Evolutionary conservation across 2,113 vertebrate species (phyloP), one percentile per base, ranked within the genome.

Genomic region (Excalfactoria chinensis): DNA sequence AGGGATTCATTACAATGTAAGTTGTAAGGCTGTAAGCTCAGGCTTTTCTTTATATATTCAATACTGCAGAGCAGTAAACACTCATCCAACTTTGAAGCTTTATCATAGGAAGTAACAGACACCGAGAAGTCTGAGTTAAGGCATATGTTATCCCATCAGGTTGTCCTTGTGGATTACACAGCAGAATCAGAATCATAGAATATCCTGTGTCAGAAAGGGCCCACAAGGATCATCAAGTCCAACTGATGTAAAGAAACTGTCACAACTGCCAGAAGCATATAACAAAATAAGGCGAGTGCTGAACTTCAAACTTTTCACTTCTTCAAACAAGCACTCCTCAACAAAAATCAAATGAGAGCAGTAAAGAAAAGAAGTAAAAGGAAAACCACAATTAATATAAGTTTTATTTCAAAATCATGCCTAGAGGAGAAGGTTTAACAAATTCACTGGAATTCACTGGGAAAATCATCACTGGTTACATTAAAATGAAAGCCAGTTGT

Each of bases 31-130:
- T 48, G 10, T 32, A 62, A 35, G 56, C 34, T 68, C 0, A 0
- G 30, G 23, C 19, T 64, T 78, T 82, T 74, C 30, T 28, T 84
- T 92, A 44, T 53, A 8, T 69, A 11, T n/a, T 84, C 81, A 63
- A n/a, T 8, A 20, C 13, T 73, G 11, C 28, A 34, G 72, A 68
- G 46, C 41, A 86, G 28, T 58, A 58, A 72, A 23, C 19, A 34
- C 22, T 60, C 48, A 6, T 49, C 6, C 10, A 53, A 34, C 35
- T 82, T 86, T 56, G 43, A 62, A 84, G 23, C 22, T 84, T 83
- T 46, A 49, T 79, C 1, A 48, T 37, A 7, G 59, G n/a, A 73
- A 79, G 70, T 55, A 19, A 89, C 30, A 43, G 9, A 23, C 20
- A 23, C 49, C 55, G 64, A 56, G 58, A 73, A 53, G 7, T 28